These are phyloP conservation scores for Helleia helle DNA, from an alignment of 2,888 invertebrate species.

Conservation along the genomic window DNA sequence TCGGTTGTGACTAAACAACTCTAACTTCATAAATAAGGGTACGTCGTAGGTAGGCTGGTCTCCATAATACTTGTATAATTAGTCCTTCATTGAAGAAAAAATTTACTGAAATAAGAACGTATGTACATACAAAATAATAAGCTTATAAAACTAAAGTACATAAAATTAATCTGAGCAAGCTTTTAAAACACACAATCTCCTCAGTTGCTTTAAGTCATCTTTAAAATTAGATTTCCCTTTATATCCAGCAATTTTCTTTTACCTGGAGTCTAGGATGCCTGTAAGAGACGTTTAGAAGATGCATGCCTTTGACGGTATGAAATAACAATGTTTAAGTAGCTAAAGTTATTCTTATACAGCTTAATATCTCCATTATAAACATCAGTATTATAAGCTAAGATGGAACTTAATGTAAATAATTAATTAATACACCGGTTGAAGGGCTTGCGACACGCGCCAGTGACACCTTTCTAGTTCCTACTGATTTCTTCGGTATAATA, in stretches of 20 bases:
- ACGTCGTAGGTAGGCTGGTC: no score
- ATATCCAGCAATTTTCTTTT: slow-evolving; percentile 10
- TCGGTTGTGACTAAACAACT: no score
- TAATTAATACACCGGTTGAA: no score
- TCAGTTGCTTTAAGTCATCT: not conserved
- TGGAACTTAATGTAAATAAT: no score
- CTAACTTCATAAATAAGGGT: not conserved
- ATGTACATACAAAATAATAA: not conserved
- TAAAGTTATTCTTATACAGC: no score
- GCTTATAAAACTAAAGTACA: not conserved
- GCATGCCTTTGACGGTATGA: not conserved
- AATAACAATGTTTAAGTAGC: not conserved
- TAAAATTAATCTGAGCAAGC: not conserved
- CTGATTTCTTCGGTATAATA: no score
- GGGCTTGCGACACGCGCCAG: no score
- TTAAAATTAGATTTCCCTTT: slow-evolving; percentile 4
- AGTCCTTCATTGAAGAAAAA: no score
- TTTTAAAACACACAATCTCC: not conserved
- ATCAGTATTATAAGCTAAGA: no score
- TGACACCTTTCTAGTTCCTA: no score
- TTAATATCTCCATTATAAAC: no score
- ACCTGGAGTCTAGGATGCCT: slow-evolving; percentile 4
- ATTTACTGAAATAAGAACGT: not conserved
- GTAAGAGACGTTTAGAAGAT: not conserved
- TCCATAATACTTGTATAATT: no score